Evolutionary conservation across 2,113 vertebrate species (phyloP).

Genomic region (Monopterus albus): DNA sequence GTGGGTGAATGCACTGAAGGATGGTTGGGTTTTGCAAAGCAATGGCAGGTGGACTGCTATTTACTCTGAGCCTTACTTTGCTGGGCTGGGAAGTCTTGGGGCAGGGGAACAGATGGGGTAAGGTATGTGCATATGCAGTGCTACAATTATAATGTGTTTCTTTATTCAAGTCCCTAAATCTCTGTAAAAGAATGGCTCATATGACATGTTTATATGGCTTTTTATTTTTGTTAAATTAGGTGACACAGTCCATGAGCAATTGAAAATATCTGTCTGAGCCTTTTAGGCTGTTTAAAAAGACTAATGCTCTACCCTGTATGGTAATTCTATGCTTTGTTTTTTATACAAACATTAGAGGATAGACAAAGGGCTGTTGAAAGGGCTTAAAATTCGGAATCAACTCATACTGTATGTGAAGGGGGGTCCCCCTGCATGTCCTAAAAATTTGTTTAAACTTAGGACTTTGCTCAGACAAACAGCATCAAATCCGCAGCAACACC

Average conservation of each 20-base stretch:
- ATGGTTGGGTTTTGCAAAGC: conserved; percentile 60
- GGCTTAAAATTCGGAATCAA: neutral
- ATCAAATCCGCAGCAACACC: neutral
- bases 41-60: conserved; percentile 49
- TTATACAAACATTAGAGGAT: too few relatives aligned
- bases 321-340: too few relatives aligned
- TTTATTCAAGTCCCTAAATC: too few relatives aligned
- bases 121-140: conserved; percentile 54
- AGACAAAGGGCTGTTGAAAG: too few relatives aligned
- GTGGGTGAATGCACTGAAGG: conserved; percentile 34
- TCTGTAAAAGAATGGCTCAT: too few relatives aligned
- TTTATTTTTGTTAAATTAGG: neutral
- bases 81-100: conserved; percentile 35
- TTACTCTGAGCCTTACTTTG: conserved; percentile 48
- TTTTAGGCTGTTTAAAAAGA: neutral
- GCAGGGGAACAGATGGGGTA: conserved; percentile 34
- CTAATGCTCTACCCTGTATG: too few relatives aligned
- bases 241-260: too few relatives aligned
- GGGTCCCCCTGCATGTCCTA: neutral
- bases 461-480: conserved; percentile 53
- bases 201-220: neutral
- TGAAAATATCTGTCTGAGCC: neutral
- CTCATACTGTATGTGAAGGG: neutral
- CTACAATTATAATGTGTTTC: too few relatives aligned
- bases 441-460: conserved; percentile 39